Evolutionary conservation across 2,797 vertebrate species (phyloP).

Genomic region (Intellagama lesueurii): DNA sequence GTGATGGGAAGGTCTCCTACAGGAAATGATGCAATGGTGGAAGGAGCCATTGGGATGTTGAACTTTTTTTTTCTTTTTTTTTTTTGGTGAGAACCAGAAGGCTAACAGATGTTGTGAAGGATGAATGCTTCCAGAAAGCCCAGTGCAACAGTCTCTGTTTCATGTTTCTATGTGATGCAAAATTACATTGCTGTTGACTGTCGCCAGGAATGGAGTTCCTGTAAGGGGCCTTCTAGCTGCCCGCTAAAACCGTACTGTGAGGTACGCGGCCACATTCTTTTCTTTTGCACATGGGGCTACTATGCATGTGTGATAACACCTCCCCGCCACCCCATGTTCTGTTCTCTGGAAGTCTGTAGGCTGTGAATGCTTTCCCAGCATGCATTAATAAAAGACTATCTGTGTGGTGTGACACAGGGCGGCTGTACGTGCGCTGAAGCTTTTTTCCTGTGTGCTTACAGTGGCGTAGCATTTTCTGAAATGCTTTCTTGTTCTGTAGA

Average conservation of each 20-base stretch:
- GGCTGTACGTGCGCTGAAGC: background rate
- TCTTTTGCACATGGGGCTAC: background rate
- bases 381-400: background rate
- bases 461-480: background rate
- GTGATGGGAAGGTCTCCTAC: background rate
- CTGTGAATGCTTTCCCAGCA: background rate
- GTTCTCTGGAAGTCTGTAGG: background rate
- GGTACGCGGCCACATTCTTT: background rate
- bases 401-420: background rate
- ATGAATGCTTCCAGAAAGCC: background rate
- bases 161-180: background rate
- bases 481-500: background rate
- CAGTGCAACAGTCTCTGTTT: background rate
- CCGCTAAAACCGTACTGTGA: slow-evolving; percentile 2
- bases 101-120: background rate
- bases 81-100: background rate
- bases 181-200: background rate
- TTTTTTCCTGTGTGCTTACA: background rate
- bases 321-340: background rate
- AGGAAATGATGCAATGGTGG: background rate
- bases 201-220: background rate
- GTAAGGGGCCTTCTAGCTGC: slow-evolving; percentile 8
- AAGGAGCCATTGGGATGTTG: slow-evolving; percentile 11
- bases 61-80: background rate
- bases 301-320: background rate